These are phyloP conservation scores for Drosophila antonietae DNA, from an alignment of 2,888 invertebrate genomes.

Conservation along the genomic window DNA sequence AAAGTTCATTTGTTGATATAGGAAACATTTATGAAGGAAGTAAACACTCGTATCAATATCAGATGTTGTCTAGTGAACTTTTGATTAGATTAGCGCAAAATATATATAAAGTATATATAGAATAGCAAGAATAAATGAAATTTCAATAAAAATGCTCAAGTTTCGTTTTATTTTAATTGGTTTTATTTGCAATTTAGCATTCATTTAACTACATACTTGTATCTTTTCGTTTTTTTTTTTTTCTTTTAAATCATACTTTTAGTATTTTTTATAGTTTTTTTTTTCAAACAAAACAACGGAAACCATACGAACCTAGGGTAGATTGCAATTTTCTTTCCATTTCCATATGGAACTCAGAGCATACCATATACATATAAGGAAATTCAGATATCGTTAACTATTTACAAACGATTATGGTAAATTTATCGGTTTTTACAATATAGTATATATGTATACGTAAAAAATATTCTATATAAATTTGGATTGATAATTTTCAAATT, in stretches of 20 bases:
- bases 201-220: slow-evolving; percentile 73
- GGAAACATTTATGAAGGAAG: slow-evolving; percentile 1
- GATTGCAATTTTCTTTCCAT: slow-evolving; percentile 27
- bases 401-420: slow-evolving; percentile 67
- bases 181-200: slow-evolving; percentile 76
- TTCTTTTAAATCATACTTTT: slow-evolving; percentile 60
- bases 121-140: not conserved
- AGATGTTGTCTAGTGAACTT: slow-evolving; percentile 1
- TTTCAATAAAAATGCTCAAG: slow-evolving; percentile 4
- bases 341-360: slow-evolving; percentile 24
- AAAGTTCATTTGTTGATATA: slow-evolving; percentile 3
- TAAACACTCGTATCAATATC: slow-evolving; percentile 7
- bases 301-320: slow-evolving; percentile 49
- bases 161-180: slow-evolving; percentile 58
- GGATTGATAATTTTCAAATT: slow-evolving; percentile 60
- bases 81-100: slow-evolving; percentile 14
- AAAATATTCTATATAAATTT: slow-evolving; percentile 71
- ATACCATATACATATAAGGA: slow-evolving; percentile 37
- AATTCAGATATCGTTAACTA: slow-evolving; percentile 61
- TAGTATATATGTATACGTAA: slow-evolving; percentile 58
- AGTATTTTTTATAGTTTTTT: slow-evolving; percentile 50
- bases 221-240: slow-evolving; percentile 47
- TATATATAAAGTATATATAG: not conserved
- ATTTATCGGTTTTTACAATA: slow-evolving; percentile 62
- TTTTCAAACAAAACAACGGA: slow-evolving; percentile 57